Base-by-base conservation (phyloP, 2,888 invertebrate species). In the Tyria jacobaeae region DNA sequence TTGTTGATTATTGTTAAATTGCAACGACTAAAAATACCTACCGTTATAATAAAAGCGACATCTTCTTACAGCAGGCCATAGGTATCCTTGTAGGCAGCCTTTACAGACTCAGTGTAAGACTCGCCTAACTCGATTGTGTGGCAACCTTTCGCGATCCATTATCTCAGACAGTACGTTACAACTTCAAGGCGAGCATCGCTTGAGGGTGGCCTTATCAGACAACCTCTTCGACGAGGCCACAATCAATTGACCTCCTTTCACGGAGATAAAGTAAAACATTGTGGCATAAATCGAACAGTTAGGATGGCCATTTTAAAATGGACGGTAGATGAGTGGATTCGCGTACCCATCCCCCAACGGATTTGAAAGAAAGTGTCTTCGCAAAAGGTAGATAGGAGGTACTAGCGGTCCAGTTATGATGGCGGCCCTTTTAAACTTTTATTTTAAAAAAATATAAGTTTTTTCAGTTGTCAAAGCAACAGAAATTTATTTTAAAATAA, bases 141-240 rank as follows among this genome's bases (percentile, higher is more conserved):
- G 65, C 77, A 80, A 82, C 81, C 82, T 78, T 75, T 76, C 74
- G 74, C 76, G 78, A 79, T 80, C 82, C 79, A 81, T 80, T 76
- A 84, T 84, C 82, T 78, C 73, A 79, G 82, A 79, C 80, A 79
- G 79, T 78, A 77, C 78, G 80, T 80, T 81, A 80, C 79, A 80
- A 81, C 81, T 81, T 79, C 76, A 78, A 80, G 79, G 77, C 80
- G 80, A 75, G 71, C 73, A 75, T 69, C 75, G 66, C 74, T 78
- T 60, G 73, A 79, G 80, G 70, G 75, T 68, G 61, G 75, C 59
- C 82, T 84, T 84, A 84, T 84, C 84, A 83, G 79, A 71, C 69
- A 72, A 65, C 73, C 75, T 71, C 75, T 73, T 68, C 65, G 64
- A 66, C 60, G 24, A 35, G 57, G 64, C 83, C 78, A 80, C 67